Percentiles rank a stretch among this genome's conserved stretches.
These are phyloP conservation scores for Manis pentadactyla DNA, from an alignment of 2,797 vertebrate genomes.

Conservation along the genomic window DNA sequence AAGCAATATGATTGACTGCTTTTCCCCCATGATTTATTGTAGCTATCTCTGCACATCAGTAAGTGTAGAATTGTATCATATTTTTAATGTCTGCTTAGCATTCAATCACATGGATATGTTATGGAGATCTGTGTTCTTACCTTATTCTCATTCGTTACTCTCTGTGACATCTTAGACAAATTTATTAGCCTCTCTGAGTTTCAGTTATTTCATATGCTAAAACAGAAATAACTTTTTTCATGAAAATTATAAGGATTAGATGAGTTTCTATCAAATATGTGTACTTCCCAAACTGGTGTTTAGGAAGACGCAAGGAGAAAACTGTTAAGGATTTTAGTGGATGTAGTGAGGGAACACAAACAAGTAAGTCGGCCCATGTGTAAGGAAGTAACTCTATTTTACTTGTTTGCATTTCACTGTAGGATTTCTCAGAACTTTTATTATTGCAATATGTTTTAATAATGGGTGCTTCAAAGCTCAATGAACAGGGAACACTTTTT, in stretches of 20 bases:
- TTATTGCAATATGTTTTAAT: background rate
- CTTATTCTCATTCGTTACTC: background rate
- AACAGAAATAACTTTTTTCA: background rate
- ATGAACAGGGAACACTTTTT: background rate
- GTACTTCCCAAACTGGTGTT: background rate
- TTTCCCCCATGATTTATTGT: background rate
- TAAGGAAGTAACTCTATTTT: background rate
- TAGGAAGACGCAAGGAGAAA: background rate
- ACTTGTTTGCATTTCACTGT: background rate
- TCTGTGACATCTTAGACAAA: background rate
- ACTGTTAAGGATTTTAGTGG: background rate
- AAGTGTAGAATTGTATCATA: background rate
- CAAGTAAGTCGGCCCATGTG: background rate
- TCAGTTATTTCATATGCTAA: conserved; percentile 1
- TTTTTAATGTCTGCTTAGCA: background rate
- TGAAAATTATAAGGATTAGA: background rate
- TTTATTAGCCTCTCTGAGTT: background rate
- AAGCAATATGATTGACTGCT: background rate
- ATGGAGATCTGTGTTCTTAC: background rate
- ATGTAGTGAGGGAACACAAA: background rate
- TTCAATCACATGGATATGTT: background rate
- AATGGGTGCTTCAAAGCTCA: background rate
- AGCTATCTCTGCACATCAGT: background rate
- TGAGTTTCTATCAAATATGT: background rate
- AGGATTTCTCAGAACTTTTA: background rate